Conservation (phyloP, 2,888 invertebrate species). For the Plebejus argus region DNA sequence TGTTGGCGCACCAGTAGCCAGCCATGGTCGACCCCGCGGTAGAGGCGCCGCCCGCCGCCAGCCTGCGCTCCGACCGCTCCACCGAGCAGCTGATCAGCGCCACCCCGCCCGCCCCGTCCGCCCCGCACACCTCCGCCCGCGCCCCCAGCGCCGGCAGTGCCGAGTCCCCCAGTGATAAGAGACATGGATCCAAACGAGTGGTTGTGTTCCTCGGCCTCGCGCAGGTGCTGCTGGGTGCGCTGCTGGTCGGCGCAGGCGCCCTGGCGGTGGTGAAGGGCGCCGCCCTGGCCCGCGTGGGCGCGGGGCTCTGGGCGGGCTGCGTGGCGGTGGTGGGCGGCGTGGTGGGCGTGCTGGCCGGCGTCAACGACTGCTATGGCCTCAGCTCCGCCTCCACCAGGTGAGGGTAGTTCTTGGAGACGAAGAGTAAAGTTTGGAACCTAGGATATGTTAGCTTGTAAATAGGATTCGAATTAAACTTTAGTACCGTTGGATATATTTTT, state of each 20-base stretch:
- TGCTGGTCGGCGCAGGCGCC: constrained; percentile 83
- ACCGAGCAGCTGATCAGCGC: constrained; percentile 82
- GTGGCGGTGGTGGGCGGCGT: constrained; percentile 82
- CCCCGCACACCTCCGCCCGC: constrained; percentile 56
- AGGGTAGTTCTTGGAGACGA: constrained; percentile 39
- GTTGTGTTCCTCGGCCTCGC: constrained; percentile 80
- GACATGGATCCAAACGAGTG: constrained; percentile 50
- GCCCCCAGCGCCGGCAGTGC: constrained; percentile 72
- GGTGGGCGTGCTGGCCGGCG: constrained; percentile 82
- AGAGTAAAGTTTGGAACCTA: too few relatives aligned
- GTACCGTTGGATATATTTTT: too few relatives aligned
- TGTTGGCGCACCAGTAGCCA: background rate
- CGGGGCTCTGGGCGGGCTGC: constrained; percentile 85
- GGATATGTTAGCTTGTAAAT: too few relatives aligned
- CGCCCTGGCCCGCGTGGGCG: constrained; percentile 79
- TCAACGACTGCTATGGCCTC: constrained; percentile 78
- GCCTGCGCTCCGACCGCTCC: constrained; percentile 76
- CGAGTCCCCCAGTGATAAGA: constrained; percentile 62
- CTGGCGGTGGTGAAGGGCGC: constrained; percentile 83
- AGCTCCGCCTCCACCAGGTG: constrained; percentile 59
- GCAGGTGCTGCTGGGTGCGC: constrained; percentile 83
- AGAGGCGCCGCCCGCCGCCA: constrained; percentile 67
- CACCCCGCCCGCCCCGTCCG: constrained; percentile 74
- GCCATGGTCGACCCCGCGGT: constrained; percentile 54
- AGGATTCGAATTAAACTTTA: too few relatives aligned